Percentiles rank a stretch among this genome's conserved stretches.
These are phyloP conservation scores for Intellagama lesueurii DNA, from an alignment of 2,797 vertebrate genomes.

Conservation along the genomic window DNA sequence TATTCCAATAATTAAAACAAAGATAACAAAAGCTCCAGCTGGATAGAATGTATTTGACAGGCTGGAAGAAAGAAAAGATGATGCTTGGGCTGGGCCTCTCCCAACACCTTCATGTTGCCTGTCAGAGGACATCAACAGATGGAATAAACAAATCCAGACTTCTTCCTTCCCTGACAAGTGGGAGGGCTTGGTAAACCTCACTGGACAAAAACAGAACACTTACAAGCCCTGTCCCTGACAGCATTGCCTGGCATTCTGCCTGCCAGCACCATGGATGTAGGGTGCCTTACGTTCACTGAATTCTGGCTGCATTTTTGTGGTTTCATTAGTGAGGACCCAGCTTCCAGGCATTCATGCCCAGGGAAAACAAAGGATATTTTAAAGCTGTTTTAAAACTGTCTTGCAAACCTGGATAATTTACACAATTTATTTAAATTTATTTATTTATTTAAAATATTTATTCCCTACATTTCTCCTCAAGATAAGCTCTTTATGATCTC, in stretches of 20 bases:
- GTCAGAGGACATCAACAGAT: conserved; percentile 45
- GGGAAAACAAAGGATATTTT: not conserved
- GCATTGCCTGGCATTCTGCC: conserved; percentile 43
- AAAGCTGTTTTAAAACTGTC: not conserved
- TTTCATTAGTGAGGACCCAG: conserved; percentile 60
- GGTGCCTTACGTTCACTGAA: conserved; percentile 55
- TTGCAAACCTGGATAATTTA: not conserved
- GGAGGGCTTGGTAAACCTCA: conserved; percentile 31
- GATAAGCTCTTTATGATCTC: not conserved
- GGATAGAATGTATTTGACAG: conserved; percentile 71
- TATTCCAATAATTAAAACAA: conserved; percentile 68
- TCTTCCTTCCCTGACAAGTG: conserved; percentile 46
- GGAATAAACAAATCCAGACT: conserved; percentile 34
- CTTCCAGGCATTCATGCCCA: conserved; percentile 45
- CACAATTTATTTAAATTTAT: no score
- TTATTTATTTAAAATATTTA: no score
- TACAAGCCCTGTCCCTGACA: conserved; percentile 37
- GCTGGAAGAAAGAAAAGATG: conserved; percentile 64
- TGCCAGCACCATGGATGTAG: conserved; percentile 26
- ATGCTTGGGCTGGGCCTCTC: conserved; percentile 47
- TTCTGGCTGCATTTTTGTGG: conserved; percentile 28
- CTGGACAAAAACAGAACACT: conserved; percentile 44
- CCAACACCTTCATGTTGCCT: conserved; percentile 56
- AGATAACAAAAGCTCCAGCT: conserved; percentile 75
- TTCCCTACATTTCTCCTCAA: no score